Evolutionary conservation across 2,888 invertebrate genomes (phyloP), one percentile per base, ranked within the genome.

Genomic region (Lordiphosa andalusiaca): DNA sequence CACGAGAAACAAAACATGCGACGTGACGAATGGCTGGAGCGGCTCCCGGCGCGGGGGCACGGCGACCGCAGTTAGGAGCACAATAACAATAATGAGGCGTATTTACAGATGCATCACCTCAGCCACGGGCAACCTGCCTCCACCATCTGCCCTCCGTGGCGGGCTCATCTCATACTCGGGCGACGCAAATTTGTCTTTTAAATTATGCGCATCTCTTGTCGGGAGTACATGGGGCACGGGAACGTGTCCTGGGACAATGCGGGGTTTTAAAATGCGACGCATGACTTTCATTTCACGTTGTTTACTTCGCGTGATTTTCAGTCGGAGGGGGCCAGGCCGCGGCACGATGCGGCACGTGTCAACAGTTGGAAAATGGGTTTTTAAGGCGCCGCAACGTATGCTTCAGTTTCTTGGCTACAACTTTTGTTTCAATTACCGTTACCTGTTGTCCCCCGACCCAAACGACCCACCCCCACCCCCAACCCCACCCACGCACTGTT

Each of bases 251-350:
- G 63, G 42, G 69, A 71, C 67, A 71, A 66, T 60, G 56, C 54
- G 47, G 54, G 38, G 57, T 81, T 81, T 76, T 76, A 74, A 81
- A 81, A 77, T 82, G 82, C 77, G 75, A 75, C 73, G 82, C 77
- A 77, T 77, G 77, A 81, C 78, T 77, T 82, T 81, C 77, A 77
- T 82, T 77, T 77, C 78, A 77, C 78, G 82, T 77, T 77, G 82
- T 81, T 77, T 77, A 77, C 78, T 77, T 81, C 68, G 82, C 82
- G 75, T 77, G 77, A 77, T 77, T 77, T 77, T 75, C 73, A 64
- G 65, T 67, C 61, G 57, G 57, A 47, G n/a, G 3, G 21, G 33
- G 16, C 25, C 16, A 35, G 48, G 54, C 55, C 52, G 62, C 56
- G 56, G 54, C 69, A 64, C 78, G 68, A 53, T 47, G 82, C 69